Evolutionary conservation across 2,888 invertebrate genomes (phyloP), one percentile per base, ranked within the genome.

Genomic region (Drosophila tripunctata): DNA sequence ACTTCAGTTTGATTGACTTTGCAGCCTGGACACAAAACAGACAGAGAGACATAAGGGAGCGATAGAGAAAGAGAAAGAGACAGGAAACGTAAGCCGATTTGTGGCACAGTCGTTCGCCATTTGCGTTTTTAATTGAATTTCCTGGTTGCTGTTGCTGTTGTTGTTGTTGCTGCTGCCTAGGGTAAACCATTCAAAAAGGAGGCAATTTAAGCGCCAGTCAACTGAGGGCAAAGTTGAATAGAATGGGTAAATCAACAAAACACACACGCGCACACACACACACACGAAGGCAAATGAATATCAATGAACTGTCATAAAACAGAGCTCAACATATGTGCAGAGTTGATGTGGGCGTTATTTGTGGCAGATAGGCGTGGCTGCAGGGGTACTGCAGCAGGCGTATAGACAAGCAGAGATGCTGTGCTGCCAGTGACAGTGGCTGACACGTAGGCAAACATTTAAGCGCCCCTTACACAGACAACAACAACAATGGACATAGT

Each of bases 361-460:
- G 54, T 17, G 10, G 30, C 33, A 15, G 12, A 10, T 5, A n/a
- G 19, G 17, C 10, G 7, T n/a, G 30, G 19, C n/a, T 3, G 30
- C 7, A 33, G 12, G 31, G 22, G 7, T 5, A 21, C 21, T 12
- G 12, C 38, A 21, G 17, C 19, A 57, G 7, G 45, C 40, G 41
- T 22, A 43, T 15, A 12, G 57, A 56, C 44, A 31, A 50, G n/a
- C n/a, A n/a, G n/a, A n/a, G 52, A 56, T 56, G 52, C 65, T 35
- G 61, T 19, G 51, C 85, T 85, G 78, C 47, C 60, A 33, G 36
- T 85, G 78, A 81, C 78, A 83, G 80, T 57, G 44, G 60, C 68
- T 83, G 83, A 87, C 83, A 87, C 83, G 83, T 87, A 69, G 71
- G 67, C 88, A 87, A 83, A 87, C 84, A 87, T 76, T 79, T 61